Base-by-base conservation (phyloP, 2,797 vertebrate genomes). In the Alauda arvensis region DNA sequence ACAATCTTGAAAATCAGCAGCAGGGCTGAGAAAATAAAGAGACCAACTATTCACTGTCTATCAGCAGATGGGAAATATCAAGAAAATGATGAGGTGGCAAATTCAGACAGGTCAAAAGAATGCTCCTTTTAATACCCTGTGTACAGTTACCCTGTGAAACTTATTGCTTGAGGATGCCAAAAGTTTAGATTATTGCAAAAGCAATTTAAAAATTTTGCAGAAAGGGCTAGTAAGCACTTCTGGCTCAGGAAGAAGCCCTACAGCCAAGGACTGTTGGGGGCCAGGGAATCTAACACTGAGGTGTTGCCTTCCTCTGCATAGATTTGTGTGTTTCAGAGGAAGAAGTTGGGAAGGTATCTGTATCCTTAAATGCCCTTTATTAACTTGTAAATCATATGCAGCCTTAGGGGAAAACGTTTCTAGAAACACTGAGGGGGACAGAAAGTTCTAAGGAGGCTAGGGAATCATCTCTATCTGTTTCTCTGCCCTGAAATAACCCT, bases 401-500 rank as follows among this genome's bases (percentile, higher is more conserved):
- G 25, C 21, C 59, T 68, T 37, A 39, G 52, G 25, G 25, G n/a
- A 61, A 33, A 24, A 72, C 37, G 9, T 85, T 83, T 77, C 67
- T 52, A 48, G 56, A 40, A 63, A 83, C 39, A 45, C 23, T 67
- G 39, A 81, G n/a, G 31, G 34, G 76, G 21, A 26, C 66, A 46
- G 8, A 43, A 87, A 62, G 34, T 52, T 0, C 0, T 3, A 1
- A 60, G 45, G 25, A 46, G 28, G 8, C 34, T 51, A 16, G 17
- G 26, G 14, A 85, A 42, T 59, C 14, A 18, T 59, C 15, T 66
- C 48, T 52, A 15, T 18, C 71, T 52, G 18, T 55, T 77, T 66
- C 70, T 52, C 16, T 76, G 63, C 19, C 87, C 89, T 83, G 34
- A 81, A 69, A 72, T 78, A 72, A 90, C 83, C 56, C 34, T 71